Evolutionary conservation across 2,888 invertebrate species (phyloP).

Genomic region (Galerucella nymphaeae): DNA sequence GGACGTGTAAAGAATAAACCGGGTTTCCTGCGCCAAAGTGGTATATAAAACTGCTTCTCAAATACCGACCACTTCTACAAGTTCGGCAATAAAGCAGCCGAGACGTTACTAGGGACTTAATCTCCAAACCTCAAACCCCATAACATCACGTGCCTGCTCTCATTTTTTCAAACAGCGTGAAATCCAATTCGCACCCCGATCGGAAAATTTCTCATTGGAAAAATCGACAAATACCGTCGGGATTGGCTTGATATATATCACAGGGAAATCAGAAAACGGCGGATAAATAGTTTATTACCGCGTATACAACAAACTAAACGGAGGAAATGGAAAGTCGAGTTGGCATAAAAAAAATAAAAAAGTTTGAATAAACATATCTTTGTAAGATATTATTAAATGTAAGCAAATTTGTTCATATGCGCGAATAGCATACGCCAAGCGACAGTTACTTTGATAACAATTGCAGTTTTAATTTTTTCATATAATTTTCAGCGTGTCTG

Average conservation of each 20-base stretch:
- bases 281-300: conserved; percentile 20
- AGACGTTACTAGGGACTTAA: conserved; percentile 7
- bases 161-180: conserved; percentile 28
- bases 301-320: conserved; percentile 10
- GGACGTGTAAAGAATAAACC: conserved; percentile 11
- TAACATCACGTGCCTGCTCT: conserved; percentile 10
- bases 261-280: conserved; percentile 21
- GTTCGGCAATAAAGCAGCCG: conserved; percentile 20
- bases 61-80: conserved; percentile 9
- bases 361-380: not conserved
- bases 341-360: not conserved
- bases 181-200: conserved; percentile 23
- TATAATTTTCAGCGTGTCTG: no score
- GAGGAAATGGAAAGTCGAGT: not conserved
- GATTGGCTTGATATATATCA: conserved; percentile 26
- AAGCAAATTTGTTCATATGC: no score
- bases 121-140: not conserved
- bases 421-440: no score
- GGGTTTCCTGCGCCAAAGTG: conserved; percentile 10
- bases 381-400: no score
- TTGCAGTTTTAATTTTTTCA: no score
- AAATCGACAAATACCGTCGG: conserved; percentile 19
- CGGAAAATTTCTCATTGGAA: conserved; percentile 21
- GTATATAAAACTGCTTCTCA: conserved; percentile 11
- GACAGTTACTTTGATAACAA: no score